Percentiles rank a stretch among this genome's conserved stretches.
Evolutionary conservation across 2,888 invertebrate genomes (phyloP).

Genomic region (Polymixis lichenea): DNA sequence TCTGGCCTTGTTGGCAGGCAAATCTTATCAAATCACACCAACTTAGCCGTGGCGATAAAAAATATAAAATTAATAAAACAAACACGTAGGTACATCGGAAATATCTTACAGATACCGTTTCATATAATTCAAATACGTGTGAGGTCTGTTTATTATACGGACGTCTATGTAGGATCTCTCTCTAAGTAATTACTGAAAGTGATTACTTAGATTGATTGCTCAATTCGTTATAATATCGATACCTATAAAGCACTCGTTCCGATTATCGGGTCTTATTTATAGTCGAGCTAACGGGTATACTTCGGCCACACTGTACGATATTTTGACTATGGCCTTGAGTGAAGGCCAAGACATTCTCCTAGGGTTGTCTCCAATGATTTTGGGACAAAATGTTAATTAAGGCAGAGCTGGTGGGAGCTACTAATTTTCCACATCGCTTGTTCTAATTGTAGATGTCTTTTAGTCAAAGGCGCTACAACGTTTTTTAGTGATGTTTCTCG

Average conservation of each 20-base stretch:
- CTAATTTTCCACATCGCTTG: constrained; percentile 55
- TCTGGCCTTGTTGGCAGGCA: too few relatives aligned
- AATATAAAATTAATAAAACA: constrained; percentile 14
- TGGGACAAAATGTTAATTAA: constrained; percentile 47
- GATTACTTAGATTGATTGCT: constrained; percentile 37
- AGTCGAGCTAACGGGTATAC: constrained; percentile 15
- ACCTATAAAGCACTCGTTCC: constrained; percentile 26
- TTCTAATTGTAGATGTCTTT: constrained; percentile 50
- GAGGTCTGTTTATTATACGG: not conserved
- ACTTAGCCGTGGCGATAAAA: not conserved
- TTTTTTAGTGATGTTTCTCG: constrained; percentile 14
- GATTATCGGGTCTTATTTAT: constrained; percentile 52
- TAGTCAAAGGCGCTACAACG: constrained; percentile 9
- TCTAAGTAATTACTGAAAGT: constrained; percentile 24
- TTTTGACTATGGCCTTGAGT: constrained; percentile 54
- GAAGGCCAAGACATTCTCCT: constrained; percentile 15
- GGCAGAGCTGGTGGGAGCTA: constrained; percentile 5
- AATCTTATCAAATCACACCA: too few relatives aligned
- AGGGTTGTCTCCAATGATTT: constrained; percentile 37
- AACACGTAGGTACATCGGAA: not conserved
- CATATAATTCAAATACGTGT: constrained; percentile 1
- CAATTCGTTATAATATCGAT: constrained; percentile 35
- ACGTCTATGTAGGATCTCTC: not conserved
- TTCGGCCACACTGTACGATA: constrained; percentile 21
- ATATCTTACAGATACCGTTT: not conserved